Conservation (phyloP, 2,888 invertebrate species). For the Protodeltote pygarga region DNA sequence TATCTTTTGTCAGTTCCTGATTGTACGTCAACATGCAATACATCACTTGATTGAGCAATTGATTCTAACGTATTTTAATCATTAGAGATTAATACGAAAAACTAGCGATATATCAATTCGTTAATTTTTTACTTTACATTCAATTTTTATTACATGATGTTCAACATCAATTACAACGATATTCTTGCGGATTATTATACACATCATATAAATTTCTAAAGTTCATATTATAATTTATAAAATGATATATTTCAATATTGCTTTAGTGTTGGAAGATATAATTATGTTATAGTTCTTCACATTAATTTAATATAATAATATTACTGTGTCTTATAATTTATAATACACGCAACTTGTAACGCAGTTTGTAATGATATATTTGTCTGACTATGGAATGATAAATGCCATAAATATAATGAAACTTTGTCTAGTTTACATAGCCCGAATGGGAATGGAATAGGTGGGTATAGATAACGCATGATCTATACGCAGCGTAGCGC, state of each 20-base stretch:
- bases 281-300: constrained; percentile 51
- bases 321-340: constrained; percentile 29
- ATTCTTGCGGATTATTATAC: constrained; percentile 35
- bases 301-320: constrained; percentile 43
- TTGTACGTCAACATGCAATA: background rate
- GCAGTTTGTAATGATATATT: constrained; percentile 14
- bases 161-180: constrained; percentile 38
- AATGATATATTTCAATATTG: constrained; percentile 79
- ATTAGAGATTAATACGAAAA: constrained; percentile 13
- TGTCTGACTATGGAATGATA: constrained; percentile 61
- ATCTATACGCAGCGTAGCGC: constrained; percentile 19
- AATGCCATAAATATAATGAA: constrained; percentile 23
- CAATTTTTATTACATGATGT: constrained; percentile 33
- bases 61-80: constrained; percentile 20
- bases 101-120: constrained; percentile 7
- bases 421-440: constrained; percentile 4
- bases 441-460: constrained; percentile 11
- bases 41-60: constrained; percentile 48
- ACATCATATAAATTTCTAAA: constrained; percentile 52
- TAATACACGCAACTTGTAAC: constrained; percentile 5
- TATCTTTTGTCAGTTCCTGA: background rate
- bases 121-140: constrained; percentile 8
- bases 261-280: constrained; percentile 74
- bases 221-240: constrained; percentile 60
- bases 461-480: constrained; percentile 15